A percentile compares a stretch with the other conserved stretches of the same genome.
Conservation (phyloP, 2,113 vertebrate genomes). For the Etheostoma spectabile region DNA sequence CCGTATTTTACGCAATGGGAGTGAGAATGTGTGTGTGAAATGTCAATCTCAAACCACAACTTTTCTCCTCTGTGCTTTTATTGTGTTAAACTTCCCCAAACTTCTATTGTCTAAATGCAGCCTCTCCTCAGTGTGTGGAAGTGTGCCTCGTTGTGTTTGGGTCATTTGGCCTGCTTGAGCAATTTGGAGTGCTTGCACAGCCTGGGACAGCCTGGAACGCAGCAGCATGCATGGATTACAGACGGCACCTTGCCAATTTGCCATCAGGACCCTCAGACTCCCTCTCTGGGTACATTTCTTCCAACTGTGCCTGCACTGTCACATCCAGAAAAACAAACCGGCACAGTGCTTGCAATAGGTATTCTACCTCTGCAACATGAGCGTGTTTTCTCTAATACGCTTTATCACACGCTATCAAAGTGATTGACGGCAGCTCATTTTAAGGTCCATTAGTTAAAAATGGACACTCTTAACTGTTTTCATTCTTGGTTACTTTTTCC, state of each 20-base stretch:
- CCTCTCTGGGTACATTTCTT: constrained; percentile 54
- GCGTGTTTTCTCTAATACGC: neutral
- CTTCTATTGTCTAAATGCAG: constrained; percentile 14
- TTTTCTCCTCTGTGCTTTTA: constrained; percentile 7
- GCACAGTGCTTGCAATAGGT: constrained; percentile 11
- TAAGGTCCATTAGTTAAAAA: neutral
- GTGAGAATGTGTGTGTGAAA: no score
- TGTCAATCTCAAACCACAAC: neutral
- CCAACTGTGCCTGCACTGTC: constrained; percentile 42
- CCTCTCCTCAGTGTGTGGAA: neutral
- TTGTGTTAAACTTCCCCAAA: neutral
- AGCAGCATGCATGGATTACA: constrained; percentile 53
- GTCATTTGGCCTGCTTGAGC: constrained; percentile 31
- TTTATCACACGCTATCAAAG: neutral
- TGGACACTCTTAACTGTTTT: neutral
- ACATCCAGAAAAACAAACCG: constrained; percentile 36
- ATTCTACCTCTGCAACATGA: neutral
- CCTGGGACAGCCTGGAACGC: constrained; percentile 29
- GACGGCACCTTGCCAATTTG: constrained; percentile 40
- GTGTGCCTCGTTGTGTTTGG: constrained; percentile 32
- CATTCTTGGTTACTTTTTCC: neutral
- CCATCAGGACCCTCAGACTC: constrained; percentile 54
- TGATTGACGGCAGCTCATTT: neutral
- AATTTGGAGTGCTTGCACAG: constrained; percentile 28
- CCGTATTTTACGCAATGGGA: no score